Evolutionary conservation across 2,888 invertebrate species (phyloP), one percentile per base, ranked within the genome.

Genomic region (Drosophila paranaensis): DNA sequence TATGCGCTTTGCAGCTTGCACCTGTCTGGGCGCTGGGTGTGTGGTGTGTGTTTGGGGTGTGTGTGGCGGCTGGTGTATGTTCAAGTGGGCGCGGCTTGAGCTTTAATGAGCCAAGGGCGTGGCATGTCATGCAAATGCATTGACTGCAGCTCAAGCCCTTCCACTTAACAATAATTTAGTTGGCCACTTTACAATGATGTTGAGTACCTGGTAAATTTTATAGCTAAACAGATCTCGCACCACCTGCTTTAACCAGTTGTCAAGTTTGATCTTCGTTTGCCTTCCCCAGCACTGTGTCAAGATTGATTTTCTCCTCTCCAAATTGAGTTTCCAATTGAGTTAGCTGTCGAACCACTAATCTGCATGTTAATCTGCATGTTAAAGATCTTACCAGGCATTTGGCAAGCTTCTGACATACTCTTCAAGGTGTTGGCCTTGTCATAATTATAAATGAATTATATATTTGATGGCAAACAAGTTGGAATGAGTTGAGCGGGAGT

Each of bases 11-110:
- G 67, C 69, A 71, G 64, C 61, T 72, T 71, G 81, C 78, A 88
- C 81, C 89, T 84, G 86, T 71, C 5, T 30, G 6, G 30, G 20
- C 80, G 70, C 72, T 74, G 81, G 80, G 75, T 86, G 83, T 83
- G 75, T 69, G 63, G 33, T 33, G 33, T 33, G 33, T 57, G 53
- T 37, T 60, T 67, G 60, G 72, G 74, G 75, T 70, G 57, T 70
- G 64, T 87, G 82, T 48, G 10, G 10, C 30, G 10, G 10, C 30
- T 50, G 33, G 48, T 33, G 33, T 50, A 16, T 33, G 11, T 0
- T 16, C 33, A 16, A 33, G 46, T 39, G 46, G 78, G 81, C 74
- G 71, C 67, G 81, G 46, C 77, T n/a, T 56, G 56, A 43, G 62
- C 73, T 63, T 65, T 71, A 84, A 87, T 75, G 76, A 68, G 76